phyloP scores from a whole-genome alignment of 2,888 invertebrate species.

The Timema podura region DNA sequence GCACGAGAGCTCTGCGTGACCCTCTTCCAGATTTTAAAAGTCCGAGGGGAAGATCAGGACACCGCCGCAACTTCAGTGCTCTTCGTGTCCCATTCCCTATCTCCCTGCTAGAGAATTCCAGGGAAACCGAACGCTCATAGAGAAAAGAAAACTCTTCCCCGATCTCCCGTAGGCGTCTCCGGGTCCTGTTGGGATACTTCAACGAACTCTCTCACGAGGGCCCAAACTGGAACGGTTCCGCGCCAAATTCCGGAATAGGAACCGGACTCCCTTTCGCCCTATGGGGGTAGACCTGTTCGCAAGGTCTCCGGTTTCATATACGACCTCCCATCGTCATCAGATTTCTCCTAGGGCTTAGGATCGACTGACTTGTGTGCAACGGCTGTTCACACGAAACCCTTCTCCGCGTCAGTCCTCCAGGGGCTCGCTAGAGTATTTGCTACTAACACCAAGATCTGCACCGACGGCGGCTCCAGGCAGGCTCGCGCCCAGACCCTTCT shows the following conservation, averaged over 20 bases:
- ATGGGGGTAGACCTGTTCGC: constrained; percentile 43
- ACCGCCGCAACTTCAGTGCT: constrained; percentile 49
- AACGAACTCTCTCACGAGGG: constrained; percentile 46
- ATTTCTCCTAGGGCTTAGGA: constrained; percentile 53
- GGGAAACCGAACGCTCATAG: constrained; percentile 52
- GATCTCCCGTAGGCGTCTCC: constrained; percentile 55
- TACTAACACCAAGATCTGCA: constrained; percentile 66
- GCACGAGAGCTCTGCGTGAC: constrained; percentile 43
- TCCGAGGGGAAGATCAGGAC: constrained; percentile 46
- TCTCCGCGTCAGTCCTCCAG: constrained; percentile 58
- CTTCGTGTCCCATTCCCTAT: constrained; percentile 48
- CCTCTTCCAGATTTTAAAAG: constrained; percentile 47
- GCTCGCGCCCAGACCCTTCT: constrained; percentile 57
- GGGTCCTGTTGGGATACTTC: constrained; percentile 51
- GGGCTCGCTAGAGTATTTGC: constrained; percentile 64
- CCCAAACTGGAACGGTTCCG: constrained; percentile 51
- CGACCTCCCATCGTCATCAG: too few species aligned
- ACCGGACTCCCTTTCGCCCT: constrained; percentile 56
- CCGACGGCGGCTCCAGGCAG: constrained; percentile 52
- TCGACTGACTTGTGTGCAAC: constrained; percentile 57
- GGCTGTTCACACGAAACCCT: constrained; percentile 61
- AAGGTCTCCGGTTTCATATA: constrained; percentile 43
- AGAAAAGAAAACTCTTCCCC: constrained; percentile 52
- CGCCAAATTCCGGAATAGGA: constrained; percentile 57
- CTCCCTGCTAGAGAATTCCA: constrained; percentile 53